Conservation (phyloP, 2,797 vertebrate species). For the Poeciliopsis gracilis region DNA sequence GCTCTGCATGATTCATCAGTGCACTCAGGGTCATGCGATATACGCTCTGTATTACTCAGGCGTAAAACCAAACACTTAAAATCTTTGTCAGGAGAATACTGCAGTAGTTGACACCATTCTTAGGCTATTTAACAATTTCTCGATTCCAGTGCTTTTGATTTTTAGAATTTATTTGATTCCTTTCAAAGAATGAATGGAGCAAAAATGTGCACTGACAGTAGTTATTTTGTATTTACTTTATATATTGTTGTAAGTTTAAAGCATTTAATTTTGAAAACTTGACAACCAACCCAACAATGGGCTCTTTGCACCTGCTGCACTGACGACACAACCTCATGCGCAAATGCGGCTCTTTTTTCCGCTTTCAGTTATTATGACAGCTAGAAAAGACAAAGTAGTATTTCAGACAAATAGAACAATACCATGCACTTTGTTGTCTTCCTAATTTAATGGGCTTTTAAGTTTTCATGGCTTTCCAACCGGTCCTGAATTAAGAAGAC, state of each 20-base stretch:
- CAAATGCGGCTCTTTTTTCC: too few relatives aligned
- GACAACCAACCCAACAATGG: neutral
- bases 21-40: slow-evolving; percentile 76
- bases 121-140: slow-evolving; percentile 50
- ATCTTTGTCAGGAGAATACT: slow-evolving; percentile 65
- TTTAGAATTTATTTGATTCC: slow-evolving; percentile 27
- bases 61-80: slow-evolving; percentile 78
- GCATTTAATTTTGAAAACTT: neutral
- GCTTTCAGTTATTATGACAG: too few relatives aligned
- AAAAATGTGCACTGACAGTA: neutral
- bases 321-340: too few relatives aligned
- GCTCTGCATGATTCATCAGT: slow-evolving; percentile 77
- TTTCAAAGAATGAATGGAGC: neutral
- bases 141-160: slow-evolving; percentile 32
- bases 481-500: too few relatives aligned
- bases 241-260: neutral
- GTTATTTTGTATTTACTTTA: neutral
- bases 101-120: slow-evolving; percentile 65
- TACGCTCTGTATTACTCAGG: slow-evolving; percentile 70
- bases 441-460: too few relatives aligned
- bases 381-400: too few relatives aligned
- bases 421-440: too few relatives aligned
- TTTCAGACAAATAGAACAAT: too few relatives aligned
- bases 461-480: too few relatives aligned
- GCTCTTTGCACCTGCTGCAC: too few relatives aligned